Percentiles rank a stretch among this genome's conserved stretches.
These are phyloP conservation scores for Scomber colias DNA, from an alignment of 2,113 vertebrate species.

Conservation along the genomic window DNA sequence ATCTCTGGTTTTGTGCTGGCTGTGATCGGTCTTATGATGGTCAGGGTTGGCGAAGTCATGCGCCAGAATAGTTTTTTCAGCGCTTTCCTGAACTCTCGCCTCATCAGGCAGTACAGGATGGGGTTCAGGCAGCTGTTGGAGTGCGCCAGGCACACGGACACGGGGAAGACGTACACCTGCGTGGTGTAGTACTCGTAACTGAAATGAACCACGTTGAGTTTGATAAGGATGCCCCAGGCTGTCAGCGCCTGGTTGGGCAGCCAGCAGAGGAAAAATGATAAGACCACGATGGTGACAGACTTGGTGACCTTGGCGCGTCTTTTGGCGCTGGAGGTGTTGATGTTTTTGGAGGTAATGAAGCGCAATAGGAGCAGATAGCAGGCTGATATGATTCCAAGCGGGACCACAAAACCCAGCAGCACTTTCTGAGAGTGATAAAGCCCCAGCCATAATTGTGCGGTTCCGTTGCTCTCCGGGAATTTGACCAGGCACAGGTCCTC, in stretches of 20 bases:
- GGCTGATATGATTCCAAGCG: conserved; percentile 88
- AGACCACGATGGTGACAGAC: conserved; percentile 94
- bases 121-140: conserved; percentile 98
- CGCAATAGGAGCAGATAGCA: conserved; percentile 93
- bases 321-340: conserved; percentile 85
- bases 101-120: conserved; percentile 95
- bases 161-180: conserved; percentile 93
- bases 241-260: conserved; percentile 97
- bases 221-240: conserved; percentile 94
- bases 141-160: conserved; percentile 95
- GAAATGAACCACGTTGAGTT: conserved; percentile 94
- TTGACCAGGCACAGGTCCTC: conserved; percentile 94
- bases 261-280: conserved; percentile 97
- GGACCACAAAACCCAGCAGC: conserved; percentile 92
- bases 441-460: conserved; percentile 92
- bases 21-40: conserved; percentile 89
- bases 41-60: conserved; percentile 88
- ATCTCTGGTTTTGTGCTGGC: conserved; percentile 90
- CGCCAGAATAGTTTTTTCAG: conserved; percentile 92
- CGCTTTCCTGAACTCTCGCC: conserved; percentile 94
- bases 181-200: conserved; percentile 92
- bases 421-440: conserved; percentile 96
- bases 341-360: conserved; percentile 88
- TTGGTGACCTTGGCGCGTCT: conserved; percentile 94
- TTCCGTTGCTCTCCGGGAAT: conserved; percentile 88